Base-by-base conservation (phyloP, 2,797 vertebrate genomes). In the Acipenser ruthenus region DNA sequence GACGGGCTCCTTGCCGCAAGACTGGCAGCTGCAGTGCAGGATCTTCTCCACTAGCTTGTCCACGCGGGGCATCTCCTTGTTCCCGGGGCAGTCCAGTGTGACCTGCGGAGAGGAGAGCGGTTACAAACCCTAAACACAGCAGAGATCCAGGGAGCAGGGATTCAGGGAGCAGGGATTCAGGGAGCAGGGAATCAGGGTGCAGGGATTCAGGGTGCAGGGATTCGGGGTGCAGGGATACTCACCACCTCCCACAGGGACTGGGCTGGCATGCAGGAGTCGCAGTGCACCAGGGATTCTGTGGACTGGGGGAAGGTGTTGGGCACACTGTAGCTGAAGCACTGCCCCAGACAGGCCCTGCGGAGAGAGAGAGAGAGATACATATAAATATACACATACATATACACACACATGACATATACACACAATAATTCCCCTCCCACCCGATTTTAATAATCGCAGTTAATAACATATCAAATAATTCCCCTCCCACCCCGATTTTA, bases 321-420 rank as follows among this genome's bases (percentile, higher is more conserved):
- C 59, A 99, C 96, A 0, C 96, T 99, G 93, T 99, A 99, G 80
- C 96, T 99, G 91, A 98, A 99, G 66, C 96, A 99, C 86, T 99
- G 96, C 61, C 96, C 96, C 80, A 99, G 88, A 71, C 94, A 98
- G 7, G 93, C 95, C 84, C 95, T 97, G 87, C 1, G 9, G 69
- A 69, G 71, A 63, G 70, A 64, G 65, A 49, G 10, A 37, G 15
- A 18, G 15, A 18, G 15, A 18, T 18, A 18, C 15, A 18, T 18
- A 1, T 18, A 18, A 15, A 18, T 18, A 18, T 18, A 18, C 15
- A 18, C 1, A 18, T 18, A 18, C 15, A 18, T 18, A 18, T 18
- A 18, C 15, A 18, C 15, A 18, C 15, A 18, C 15, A 18, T 18
- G 15, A 18, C 15, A 18, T 18, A 18, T 18, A 18, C 37, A 4